Conservation (phyloP, 2,888 invertebrate genomes). For the Boloria selene region DNA sequence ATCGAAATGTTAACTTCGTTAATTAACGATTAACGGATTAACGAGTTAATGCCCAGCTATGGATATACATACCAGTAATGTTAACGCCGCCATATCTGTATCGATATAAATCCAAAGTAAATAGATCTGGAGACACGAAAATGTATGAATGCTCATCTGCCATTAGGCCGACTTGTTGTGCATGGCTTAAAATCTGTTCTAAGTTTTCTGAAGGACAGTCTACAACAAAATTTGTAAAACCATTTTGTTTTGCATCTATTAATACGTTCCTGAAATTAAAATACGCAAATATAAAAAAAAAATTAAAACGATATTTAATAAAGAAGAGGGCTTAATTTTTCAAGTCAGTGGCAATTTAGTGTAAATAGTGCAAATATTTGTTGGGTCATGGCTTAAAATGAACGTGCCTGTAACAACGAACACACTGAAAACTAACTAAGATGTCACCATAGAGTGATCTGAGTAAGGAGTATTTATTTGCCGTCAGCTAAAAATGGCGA, state of each 20-base stretch:
- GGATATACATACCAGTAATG: constrained; percentile 85
- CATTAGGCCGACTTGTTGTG: constrained; percentile 93
- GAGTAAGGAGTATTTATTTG: no score
- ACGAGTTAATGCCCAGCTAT: no score
- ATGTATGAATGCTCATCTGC: constrained; percentile 90
- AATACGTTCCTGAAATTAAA: constrained; percentile 83
- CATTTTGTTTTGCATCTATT: constrained; percentile 85
- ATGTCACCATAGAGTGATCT: no score
- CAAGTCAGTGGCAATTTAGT: no score
- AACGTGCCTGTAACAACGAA: no score
- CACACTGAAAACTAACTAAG: no score
- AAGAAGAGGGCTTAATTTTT: no score
- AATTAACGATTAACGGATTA: no score
- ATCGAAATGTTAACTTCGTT: no score
- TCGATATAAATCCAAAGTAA: constrained; percentile 88
- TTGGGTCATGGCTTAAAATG: no score
- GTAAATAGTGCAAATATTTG: no score
- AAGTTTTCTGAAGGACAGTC: constrained; percentile 85
- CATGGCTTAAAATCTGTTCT: constrained; percentile 79
- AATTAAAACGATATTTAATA: neutral
- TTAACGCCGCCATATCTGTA: constrained; percentile 92
- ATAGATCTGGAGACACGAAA: constrained; percentile 90
- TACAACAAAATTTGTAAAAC: constrained; percentile 87
- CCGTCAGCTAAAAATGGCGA: no score
- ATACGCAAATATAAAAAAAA: neutral